Percentiles rank a stretch among this genome's conserved stretches.
These are phyloP conservation scores for Alligator mississippiensis DNA, from an alignment of 2,113 vertebrate genomes.

Conservation along the genomic window DNA sequence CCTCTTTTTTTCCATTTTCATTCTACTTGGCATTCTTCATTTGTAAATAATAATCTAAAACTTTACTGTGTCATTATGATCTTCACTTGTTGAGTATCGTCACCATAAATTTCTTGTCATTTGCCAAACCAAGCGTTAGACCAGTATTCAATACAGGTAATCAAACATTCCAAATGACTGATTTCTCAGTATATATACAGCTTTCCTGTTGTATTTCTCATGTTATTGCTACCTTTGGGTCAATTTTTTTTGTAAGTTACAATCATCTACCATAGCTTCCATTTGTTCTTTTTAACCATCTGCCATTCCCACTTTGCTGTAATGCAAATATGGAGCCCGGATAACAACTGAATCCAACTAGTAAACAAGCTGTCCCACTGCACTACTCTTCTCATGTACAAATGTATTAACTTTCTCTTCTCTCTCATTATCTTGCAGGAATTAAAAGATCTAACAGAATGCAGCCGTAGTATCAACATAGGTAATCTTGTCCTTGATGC, in stretches of 20 bases:
- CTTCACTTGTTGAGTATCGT: accelerated
- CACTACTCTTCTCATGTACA: not conserved
- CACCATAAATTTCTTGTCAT: not conserved
- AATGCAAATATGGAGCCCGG: not conserved
- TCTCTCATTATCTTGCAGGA: not conserved
- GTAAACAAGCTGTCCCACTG: not conserved
- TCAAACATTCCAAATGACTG: not conserved
- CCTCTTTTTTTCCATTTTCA: not conserved
- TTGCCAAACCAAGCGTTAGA: too few relatives aligned
- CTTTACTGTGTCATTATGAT: not conserved
- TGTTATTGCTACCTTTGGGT: not conserved
- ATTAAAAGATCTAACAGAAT: too few relatives aligned
- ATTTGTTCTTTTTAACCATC: not conserved
- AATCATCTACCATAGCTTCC: not conserved
- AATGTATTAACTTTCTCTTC: not conserved
- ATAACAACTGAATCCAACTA: not conserved
- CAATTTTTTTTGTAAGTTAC: not conserved
- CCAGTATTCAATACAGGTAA: not conserved
- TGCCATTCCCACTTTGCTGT: not conserved
- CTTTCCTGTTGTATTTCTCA: not conserved
- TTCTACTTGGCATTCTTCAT: not conserved
- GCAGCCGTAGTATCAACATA: too few relatives aligned
- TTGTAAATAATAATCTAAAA: not conserved
- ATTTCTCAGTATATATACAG: accelerated
- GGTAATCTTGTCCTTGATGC: too few relatives aligned